These are phyloP conservation scores for Chymomyza amoena DNA, from an alignment of 2,888 invertebrate species.

Conservation along the genomic window DNA sequence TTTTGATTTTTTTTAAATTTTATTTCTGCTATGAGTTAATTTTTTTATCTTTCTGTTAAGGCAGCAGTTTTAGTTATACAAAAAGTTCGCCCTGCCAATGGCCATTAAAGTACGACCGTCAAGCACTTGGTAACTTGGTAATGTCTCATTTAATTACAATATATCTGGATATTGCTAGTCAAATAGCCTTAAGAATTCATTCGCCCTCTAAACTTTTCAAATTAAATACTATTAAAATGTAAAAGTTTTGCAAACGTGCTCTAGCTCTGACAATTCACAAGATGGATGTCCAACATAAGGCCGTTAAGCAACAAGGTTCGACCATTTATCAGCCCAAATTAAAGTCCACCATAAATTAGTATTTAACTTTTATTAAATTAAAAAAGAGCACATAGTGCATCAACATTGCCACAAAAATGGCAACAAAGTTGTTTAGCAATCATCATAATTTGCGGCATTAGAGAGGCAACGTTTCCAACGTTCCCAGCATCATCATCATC, in stretches of 20 bases:
- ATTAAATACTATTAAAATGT: not conserved
- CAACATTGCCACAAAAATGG: slow-evolving; percentile 8
- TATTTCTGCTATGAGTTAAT: not conserved
- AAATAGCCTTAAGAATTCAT: not conserved
- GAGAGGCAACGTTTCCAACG: slow-evolving; percentile 16
- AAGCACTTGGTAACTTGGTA: not conserved
- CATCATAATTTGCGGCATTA: slow-evolving; percentile 67
- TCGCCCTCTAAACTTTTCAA: not conserved
- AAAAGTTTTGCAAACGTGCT: not conserved
- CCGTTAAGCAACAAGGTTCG: not conserved
- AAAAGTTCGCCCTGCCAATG: not conserved
- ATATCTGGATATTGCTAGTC: not conserved
- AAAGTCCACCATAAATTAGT: slow-evolving; percentile 33
- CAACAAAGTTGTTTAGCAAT: slow-evolving; percentile 59
- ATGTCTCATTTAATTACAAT: not conserved
- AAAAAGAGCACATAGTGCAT: slow-evolving; percentile 27
- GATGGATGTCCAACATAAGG: not conserved
- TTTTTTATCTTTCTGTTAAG: not conserved
- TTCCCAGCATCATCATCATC: slow-evolving; percentile 12
- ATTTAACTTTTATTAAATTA: slow-evolving; percentile 38
- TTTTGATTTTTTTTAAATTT: not conserved
- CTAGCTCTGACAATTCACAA: not conserved
- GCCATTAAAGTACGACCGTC: not conserved
- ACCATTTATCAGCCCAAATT: slow-evolving; percentile 5
- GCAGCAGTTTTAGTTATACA: not conserved